Evolutionary conservation across 2,797 vertebrate species (phyloP), one percentile per base, ranked within the genome.

Genomic region (Sebastes reedi): DNA sequence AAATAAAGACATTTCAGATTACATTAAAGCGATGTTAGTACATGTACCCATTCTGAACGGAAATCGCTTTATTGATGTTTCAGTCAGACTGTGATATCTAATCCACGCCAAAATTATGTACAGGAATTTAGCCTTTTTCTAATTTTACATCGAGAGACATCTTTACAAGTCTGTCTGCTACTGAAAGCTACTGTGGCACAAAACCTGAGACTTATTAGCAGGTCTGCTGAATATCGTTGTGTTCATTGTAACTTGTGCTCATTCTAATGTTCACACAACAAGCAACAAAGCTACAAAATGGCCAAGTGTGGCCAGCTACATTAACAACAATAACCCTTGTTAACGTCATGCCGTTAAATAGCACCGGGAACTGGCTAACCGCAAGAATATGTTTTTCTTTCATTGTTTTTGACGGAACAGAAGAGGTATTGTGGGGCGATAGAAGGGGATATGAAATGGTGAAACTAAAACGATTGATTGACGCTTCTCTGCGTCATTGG

Each of bases 1-100:
- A 86, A 84, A 77, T 79, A 34, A 73, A 83, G 79, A 84, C 58
- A 66, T 76, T 82, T 79, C 42, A 71, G 52, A 83, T 85, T 65
- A 8, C 76, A 82, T 87, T 79, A 84, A 85, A 88, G 83, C 68
- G 62, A 66, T 34, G 72, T 68, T 29, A 16, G 72, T n/a, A 22
- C 88, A 59, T 39, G 42, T 1, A 46, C 8, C 60, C 58, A 18
- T 68, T 52, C 76, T 76, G 75, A 42, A 54, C 67, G 80, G 79
- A 82, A 87, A 81, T 55, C 16, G 2, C 72, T 66, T 61, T 54
- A 77, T 77, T 78, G 75, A 86, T 80, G 83, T 86, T 70, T 67
- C 56, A 22, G 77, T 30, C 73, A 3, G 71, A 25, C 25, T 18
- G 55, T 62, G 69, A 79, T 68, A 22, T 67, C 29, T 62, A 62